These are phyloP conservation scores for Leptinotarsa peninsularis DNA, from an alignment of 2,888 invertebrate genomes.

Conservation along the genomic window DNA sequence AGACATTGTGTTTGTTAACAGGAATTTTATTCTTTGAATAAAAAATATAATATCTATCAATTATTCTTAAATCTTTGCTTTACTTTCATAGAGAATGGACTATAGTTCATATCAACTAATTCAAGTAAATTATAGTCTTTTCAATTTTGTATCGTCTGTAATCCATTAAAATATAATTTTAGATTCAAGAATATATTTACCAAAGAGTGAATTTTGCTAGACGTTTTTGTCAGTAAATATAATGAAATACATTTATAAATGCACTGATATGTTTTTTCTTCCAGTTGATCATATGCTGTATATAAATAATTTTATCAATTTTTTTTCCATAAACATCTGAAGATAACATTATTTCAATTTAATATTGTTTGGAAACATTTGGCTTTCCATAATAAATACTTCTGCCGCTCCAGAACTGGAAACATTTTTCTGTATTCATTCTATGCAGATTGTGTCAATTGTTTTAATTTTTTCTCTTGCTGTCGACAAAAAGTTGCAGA, in stretches of 20 bases:
- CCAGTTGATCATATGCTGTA: too few relatives aligned
- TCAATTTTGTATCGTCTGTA: not conserved
- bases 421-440: too few relatives aligned
- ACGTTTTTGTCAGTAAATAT: not conserved
- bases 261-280: not conserved
- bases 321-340: too few relatives aligned
- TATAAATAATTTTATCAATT: too few relatives aligned
- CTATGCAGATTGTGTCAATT: too few relatives aligned
- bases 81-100: not conserved
- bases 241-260: not conserved
- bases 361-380: too few relatives aligned
- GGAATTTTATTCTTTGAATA: not conserved
- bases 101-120: not conserved
- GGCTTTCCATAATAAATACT: too few relatives aligned
- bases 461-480: too few relatives aligned
- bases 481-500: too few relatives aligned
- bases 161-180: not conserved
- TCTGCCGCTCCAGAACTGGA: too few relatives aligned
- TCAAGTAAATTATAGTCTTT: not conserved
- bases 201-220: slow-evolving; percentile 10
- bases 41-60: too few relatives aligned
- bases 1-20: not conserved
- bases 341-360: too few relatives aligned
- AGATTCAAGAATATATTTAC: not conserved
- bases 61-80: not conserved